Evolutionary conservation across 2,113 vertebrate genomes (phyloP).

Genomic region (Malurus alboscapulatus): DNA sequence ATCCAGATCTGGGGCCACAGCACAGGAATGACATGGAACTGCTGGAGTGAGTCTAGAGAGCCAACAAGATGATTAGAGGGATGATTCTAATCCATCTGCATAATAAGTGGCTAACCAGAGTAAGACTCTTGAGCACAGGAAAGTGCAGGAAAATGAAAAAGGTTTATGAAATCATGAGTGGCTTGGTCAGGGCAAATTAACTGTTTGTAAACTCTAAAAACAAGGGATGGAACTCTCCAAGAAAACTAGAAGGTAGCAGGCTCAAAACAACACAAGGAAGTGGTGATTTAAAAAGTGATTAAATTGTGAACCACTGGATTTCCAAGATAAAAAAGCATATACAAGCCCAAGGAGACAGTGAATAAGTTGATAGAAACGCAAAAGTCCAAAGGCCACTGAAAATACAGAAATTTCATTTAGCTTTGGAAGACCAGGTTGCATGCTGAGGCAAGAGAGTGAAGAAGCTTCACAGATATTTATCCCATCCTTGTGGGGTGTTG

Average conservation of each 20-base stretch:
- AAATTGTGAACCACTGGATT: background rate
- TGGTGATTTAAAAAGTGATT: background rate
- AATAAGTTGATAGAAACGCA: background rate
- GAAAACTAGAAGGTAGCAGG: background rate
- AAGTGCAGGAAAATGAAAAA: background rate
- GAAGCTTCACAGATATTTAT: background rate
- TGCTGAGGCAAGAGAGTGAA: background rate
- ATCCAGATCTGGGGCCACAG: fast-evolving
- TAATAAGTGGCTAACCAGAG: background rate
- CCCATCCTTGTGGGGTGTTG: background rate
- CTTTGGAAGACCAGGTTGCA: background rate
- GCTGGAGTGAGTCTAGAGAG: fast-evolving
- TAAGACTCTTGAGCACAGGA: background rate
- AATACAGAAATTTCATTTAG: background rate
- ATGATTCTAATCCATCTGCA: background rate
- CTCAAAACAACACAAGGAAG: background rate
- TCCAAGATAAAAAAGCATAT: background rate
- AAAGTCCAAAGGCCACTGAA: background rate
- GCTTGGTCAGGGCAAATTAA: background rate
- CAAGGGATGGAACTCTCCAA: background rate
- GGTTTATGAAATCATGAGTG: background rate
- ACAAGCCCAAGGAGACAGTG: background rate
- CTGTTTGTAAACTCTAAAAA: background rate
- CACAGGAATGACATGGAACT: background rate
- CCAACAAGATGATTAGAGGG: background rate